Evolutionary conservation across 2,113 vertebrate species (phyloP).

Genomic region (Poeciliopsis prolifica): DNA sequence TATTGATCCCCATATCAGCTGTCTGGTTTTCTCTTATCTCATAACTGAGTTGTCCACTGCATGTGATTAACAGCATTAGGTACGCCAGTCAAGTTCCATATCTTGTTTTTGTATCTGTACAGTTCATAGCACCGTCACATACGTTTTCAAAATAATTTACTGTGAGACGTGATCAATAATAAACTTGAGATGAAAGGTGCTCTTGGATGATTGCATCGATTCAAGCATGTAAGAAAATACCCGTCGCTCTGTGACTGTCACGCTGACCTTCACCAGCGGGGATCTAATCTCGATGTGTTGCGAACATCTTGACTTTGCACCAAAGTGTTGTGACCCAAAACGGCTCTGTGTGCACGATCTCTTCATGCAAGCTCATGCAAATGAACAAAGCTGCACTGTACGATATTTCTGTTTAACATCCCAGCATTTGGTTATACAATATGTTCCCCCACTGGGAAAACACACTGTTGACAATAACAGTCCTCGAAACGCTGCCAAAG

Average conservation of each 20-base stretch:
- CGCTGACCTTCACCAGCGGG: slow-evolving; percentile 32
- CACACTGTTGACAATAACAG: slow-evolving; percentile 51
- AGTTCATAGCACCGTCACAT: slow-evolving; percentile 6
- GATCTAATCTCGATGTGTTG: slow-evolving; percentile 21
- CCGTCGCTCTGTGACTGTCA: slow-evolving; percentile 6
- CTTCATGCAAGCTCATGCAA: slow-evolving; percentile 4
- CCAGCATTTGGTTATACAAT: slow-evolving; percentile 56
- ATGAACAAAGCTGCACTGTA: slow-evolving; percentile 7
- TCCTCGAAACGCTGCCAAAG: slow-evolving; percentile 45
- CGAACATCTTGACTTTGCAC: slow-evolving; percentile 16
- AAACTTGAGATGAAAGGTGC: slow-evolving; percentile 2
- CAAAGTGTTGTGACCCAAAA: background rate
- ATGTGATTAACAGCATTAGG: slow-evolving; percentile 18
- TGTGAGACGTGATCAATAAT: slow-evolving; percentile 24
- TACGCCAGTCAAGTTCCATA: background rate
- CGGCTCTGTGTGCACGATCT: background rate
- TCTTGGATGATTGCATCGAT: slow-evolving; percentile 31
- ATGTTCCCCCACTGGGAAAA: slow-evolving; percentile 58
- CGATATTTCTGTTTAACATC: slow-evolving; percentile 27
- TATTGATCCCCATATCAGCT: slow-evolving; percentile 6
- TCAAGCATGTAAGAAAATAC: slow-evolving; percentile 39
- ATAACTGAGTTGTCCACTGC: background rate
- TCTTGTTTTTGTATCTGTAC: background rate
- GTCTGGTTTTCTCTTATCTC: slow-evolving; percentile 11
- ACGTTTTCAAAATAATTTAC: slow-evolving; percentile 20